phyloP scores from a whole-genome alignment of 2,113 vertebrate genomes.

The Petromus typicus region DNA sequence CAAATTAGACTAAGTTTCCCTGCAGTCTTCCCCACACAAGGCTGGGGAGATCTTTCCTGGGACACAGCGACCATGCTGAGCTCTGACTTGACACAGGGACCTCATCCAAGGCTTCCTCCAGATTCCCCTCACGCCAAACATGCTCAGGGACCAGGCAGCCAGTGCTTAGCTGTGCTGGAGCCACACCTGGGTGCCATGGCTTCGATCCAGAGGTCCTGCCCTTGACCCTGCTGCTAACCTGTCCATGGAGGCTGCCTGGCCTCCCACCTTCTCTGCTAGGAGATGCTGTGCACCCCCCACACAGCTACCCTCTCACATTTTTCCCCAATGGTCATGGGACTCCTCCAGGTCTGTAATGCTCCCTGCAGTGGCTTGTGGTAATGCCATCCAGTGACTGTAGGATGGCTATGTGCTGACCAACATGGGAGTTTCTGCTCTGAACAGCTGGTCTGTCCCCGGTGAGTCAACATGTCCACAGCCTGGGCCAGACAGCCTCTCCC shows the following conservation, averaged over 20 bases:
- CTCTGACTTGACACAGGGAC: background rate
- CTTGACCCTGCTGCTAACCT: background rate
- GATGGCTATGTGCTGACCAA: no score
- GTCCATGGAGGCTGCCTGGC: background rate
- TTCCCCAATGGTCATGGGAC: background rate
- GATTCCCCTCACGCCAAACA: background rate
- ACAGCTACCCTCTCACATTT: background rate
- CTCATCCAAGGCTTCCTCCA: background rate
- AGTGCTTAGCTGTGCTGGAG: background rate
- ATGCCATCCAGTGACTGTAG: background rate
- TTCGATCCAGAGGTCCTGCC: background rate
- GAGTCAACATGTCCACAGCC: fast-evolving
- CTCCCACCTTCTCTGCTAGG: background rate
- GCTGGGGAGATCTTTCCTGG: background rate
- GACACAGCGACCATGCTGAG: background rate
- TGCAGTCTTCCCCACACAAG: background rate
- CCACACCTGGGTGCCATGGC: background rate
- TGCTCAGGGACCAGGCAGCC: background rate
- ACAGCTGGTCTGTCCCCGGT: background rate
- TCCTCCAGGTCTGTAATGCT: background rate
- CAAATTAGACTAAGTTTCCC: background rate
- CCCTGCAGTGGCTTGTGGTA: background rate
- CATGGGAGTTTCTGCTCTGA: background rate
- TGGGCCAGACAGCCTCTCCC: background rate
- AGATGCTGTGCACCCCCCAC: background rate